Evolutionary conservation across 2,113 vertebrate genomes (phyloP).

Genomic region (Parotia lawesii): DNA sequence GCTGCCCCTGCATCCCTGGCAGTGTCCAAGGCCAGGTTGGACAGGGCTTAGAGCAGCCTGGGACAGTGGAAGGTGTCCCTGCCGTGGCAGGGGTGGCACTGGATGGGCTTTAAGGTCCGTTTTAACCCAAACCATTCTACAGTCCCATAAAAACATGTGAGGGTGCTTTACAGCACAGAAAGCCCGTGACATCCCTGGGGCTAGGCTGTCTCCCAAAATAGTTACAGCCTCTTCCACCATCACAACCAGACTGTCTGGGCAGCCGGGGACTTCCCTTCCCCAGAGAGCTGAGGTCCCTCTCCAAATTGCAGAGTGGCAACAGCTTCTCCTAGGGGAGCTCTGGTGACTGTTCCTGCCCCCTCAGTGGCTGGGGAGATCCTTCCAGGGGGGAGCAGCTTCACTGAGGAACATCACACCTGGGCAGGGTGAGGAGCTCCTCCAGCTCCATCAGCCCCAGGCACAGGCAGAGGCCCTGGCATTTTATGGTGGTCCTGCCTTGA

Average conservation of each 20-base stretch:
- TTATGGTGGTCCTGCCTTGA: accelerated
- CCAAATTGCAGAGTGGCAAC: accelerated
- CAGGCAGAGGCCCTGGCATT: neutral
- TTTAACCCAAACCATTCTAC: neutral
- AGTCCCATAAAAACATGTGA: neutral
- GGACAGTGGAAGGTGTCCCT: neutral
- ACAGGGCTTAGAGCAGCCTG: neutral
- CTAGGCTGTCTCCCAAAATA: neutral
- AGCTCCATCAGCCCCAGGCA: neutral
- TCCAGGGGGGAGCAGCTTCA: neutral
- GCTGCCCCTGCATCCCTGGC: neutral
- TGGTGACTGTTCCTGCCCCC: neutral
- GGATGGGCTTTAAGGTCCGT: neutral
- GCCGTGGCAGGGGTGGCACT: too few relatives aligned
- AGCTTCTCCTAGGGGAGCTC: neutral
- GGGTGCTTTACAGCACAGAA: neutral
- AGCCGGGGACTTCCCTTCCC: neutral
- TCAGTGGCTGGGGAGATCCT: neutral
- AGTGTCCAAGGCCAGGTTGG: neutral
- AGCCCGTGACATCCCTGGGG: neutral
- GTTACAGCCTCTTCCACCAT: neutral
- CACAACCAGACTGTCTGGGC: neutral
- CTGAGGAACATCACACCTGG: accelerated
- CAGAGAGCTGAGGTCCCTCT: neutral
- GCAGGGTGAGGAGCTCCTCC: neutral